These are phyloP conservation scores for Notodonta dromedarius DNA, from an alignment of 2,888 invertebrate genomes.

Conservation along the genomic window DNA sequence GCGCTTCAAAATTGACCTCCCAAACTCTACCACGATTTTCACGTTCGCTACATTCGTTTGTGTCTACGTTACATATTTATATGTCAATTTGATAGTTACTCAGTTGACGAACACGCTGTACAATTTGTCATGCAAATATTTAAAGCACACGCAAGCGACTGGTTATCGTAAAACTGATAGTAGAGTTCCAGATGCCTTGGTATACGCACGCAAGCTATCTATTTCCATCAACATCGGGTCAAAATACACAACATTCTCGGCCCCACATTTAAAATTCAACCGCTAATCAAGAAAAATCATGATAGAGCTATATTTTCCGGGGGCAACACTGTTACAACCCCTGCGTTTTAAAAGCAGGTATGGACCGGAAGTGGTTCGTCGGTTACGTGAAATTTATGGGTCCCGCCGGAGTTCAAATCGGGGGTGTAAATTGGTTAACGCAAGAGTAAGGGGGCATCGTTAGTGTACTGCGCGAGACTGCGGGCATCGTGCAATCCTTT, in stretches of 20 bases:
- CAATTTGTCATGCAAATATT: too few species aligned
- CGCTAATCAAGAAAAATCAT: constrained; percentile 47
- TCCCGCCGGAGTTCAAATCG: constrained; percentile 44
- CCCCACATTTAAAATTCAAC: constrained; percentile 17
- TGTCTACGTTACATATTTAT: too few species aligned
- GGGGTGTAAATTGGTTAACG: constrained; percentile 57
- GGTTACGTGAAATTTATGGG: constrained; percentile 64
- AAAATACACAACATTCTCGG: neutral
- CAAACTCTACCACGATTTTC: too few species aligned
- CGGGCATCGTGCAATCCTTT: neutral
- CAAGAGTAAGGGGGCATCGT: constrained; percentile 37
- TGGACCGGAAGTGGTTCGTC: constrained; percentile 74
- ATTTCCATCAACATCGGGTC: neutral
- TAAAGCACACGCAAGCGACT: too few species aligned
- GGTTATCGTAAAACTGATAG: too few species aligned
- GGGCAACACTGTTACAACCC: constrained; percentile 44
- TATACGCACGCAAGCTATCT: neutral
- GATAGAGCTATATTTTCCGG: constrained; percentile 54
- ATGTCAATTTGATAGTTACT: too few species aligned
- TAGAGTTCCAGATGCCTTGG: too few species aligned
- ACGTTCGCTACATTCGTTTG: too few species aligned
- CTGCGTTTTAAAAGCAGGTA: constrained; percentile 67
- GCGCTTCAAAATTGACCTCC: too few species aligned
- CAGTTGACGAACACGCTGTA: too few species aligned
- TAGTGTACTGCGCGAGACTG: constrained; percentile 18